These are phyloP conservation scores for Harpegnathos saltator DNA, from an alignment of 1,140 invertebrate genomes.

Conservation along the genomic window DNA sequence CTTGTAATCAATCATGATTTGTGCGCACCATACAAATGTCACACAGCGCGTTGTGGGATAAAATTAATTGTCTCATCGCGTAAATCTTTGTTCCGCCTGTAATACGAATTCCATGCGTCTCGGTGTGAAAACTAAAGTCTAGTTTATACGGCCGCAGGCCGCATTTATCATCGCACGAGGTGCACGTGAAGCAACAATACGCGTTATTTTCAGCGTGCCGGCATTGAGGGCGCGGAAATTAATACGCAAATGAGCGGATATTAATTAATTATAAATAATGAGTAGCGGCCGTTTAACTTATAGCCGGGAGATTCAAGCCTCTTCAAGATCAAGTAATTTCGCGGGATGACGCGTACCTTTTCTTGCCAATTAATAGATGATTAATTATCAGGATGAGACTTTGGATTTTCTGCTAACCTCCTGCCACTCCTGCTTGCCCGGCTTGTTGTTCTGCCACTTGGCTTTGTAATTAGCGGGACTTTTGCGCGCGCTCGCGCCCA, in stretches of 20 bases:
- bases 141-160: slow-evolving; percentile 24
- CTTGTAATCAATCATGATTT: slow-evolving; percentile 49
- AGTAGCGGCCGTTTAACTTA: slow-evolving; percentile 68
- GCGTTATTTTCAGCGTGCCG: slow-evolving; percentile 39
- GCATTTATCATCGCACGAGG: slow-evolving; percentile 56
- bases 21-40: slow-evolving; percentile 1
- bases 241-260: slow-evolving; percentile 66
- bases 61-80: slow-evolving; percentile 44
- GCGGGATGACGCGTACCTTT: slow-evolving; percentile 78
- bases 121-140: slow-evolving; percentile 40
- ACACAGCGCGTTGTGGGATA: slow-evolving; percentile 7
- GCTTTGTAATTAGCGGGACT: slow-evolving; percentile 58
- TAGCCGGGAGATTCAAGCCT: slow-evolving; percentile 51
- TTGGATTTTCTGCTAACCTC: slow-evolving; percentile 72
- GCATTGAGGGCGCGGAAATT: slow-evolving; percentile 68
- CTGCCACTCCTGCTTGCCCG: slow-evolving; percentile 59
- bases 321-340: slow-evolving; percentile 78
- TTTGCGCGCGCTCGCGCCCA: slow-evolving; percentile 14
- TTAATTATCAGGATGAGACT: slow-evolving; percentile 82
- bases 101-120: slow-evolving; percentile 44
- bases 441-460: slow-evolving; percentile 70
- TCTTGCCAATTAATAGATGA: slow-evolving; percentile 83
- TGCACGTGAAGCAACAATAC: slow-evolving; percentile 18
- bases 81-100: slow-evolving; percentile 51
- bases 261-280: slow-evolving; percentile 82